Conservation (phyloP, 1,140 invertebrate genomes). For the Pogonomyrmex californicus region DNA sequence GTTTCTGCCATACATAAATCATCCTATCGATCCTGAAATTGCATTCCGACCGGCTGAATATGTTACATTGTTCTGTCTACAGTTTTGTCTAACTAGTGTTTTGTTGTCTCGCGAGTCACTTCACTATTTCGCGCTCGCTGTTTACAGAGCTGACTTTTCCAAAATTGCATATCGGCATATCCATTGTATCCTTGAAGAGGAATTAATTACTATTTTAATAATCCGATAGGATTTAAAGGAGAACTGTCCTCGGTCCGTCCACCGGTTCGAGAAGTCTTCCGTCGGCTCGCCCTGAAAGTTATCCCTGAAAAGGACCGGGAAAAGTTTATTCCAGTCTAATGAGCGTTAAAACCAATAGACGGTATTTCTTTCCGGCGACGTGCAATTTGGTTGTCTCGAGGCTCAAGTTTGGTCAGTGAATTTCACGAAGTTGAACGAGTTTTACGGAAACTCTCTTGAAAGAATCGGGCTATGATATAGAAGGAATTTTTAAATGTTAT, state of each 20-base stretch:
- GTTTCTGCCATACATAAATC: slow-evolving; percentile 66
- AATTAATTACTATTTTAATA: background rate
- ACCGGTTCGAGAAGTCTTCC: background rate
- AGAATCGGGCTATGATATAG: background rate
- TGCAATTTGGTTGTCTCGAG: slow-evolving; percentile 20
- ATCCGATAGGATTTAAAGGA: background rate
- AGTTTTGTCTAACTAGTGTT: slow-evolving; percentile 23
- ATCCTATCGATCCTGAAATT: slow-evolving; percentile 69
- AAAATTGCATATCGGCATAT: background rate
- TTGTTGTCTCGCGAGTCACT: slow-evolving; percentile 8
- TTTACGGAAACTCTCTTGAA: background rate
- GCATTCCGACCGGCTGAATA: slow-evolving; percentile 38
- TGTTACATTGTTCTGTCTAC: slow-evolving; percentile 38
- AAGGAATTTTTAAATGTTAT: background rate
- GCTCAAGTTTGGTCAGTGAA: slow-evolving; percentile 5
- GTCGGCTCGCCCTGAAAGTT: background rate
- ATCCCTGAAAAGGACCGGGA: background rate
- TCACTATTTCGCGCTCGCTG: background rate
- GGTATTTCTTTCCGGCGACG: background rate
- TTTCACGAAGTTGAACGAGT: slow-evolving; percentile 29
- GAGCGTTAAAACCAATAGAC: slow-evolving; percentile 5
- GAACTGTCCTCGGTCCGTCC: background rate
- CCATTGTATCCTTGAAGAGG: background rate
- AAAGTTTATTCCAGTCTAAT: slow-evolving; percentile 8
- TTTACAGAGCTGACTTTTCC: background rate